Base-by-base conservation (phyloP, 2,797 vertebrate genomes). In the Ceryle rudis region DNA sequence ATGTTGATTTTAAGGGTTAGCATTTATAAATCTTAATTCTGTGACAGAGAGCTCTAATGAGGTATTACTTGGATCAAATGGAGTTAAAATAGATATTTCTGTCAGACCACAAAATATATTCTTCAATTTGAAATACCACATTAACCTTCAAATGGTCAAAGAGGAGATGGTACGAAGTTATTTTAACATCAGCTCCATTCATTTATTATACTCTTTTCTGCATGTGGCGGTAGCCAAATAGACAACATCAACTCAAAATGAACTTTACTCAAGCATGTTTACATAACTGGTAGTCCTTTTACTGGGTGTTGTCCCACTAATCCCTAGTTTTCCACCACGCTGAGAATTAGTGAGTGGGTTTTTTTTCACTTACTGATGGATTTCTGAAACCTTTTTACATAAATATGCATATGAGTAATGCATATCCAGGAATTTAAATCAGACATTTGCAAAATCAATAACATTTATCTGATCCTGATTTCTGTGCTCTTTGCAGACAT, bases 401-500 rank as follows among this genome's bases (percentile, higher is more conserved):
- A 70, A 61, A 71, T 61, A 33, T 78, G 21, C 22, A 82, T 83
- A 77, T 66, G 33, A 97, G 54, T 92, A 87, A 86, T 57, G 22
- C 66, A 75, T 81, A 93, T 71, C 41, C 55, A 80, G 46, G 69
- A 84, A 91, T 95, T 90, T 95, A 91, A 93, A 89, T 93, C 79
- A 95, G 61, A 77, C 84, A 65, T 64, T 88, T 93, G 66, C 22
- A 90, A 84, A 96, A 91, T 95, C 86, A 96, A 82, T 93, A 96
- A 94, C 79, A 71, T 95, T 97, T 98, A 91, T 95, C 83, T 97
- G 82, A 96, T 94, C 95, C 93, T 33, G 37, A 98, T 86, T 93
- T 54, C 77, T 65, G 64, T 86, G 82, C 85, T 97, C 65, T 95
- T 94, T 96, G n/a, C 49, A 97, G 93, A 89, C 67, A 88, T 97